Percentiles rank a stretch among this genome's conserved stretches.
phyloP scores from a whole-genome alignment of 1,140 invertebrate genomes.

The Trigoniulus corallinus region DNA sequence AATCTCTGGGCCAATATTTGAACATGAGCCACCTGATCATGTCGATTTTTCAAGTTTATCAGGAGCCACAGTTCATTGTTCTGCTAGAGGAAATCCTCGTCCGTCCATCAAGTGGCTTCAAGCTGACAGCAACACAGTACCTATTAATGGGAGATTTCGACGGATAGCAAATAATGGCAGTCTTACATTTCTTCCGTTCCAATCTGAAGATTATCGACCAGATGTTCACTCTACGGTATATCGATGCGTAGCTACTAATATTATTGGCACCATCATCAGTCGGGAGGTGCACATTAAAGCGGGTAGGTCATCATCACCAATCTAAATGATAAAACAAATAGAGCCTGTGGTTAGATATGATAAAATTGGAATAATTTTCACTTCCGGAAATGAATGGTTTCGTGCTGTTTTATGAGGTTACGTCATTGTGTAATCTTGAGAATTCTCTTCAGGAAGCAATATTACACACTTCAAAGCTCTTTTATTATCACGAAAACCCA shows the following conservation, averaged over 20 bases:
- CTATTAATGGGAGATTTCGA: not conserved
- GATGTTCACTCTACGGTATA: constrained; percentile 35
- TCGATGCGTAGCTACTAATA: constrained; percentile 24
- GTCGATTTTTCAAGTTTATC: constrained; percentile 1
- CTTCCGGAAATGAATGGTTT: too few species aligned
- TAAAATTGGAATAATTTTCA: too few species aligned
- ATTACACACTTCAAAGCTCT: too few species aligned
- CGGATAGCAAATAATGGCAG: constrained; percentile 22
- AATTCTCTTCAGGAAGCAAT: too few species aligned
- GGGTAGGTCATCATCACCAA: constrained; percentile 17
- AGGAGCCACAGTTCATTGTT: not conserved
- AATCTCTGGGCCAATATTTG: not conserved
- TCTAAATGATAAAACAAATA: too few species aligned
- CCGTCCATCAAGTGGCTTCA: not conserved
- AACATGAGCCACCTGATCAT: not conserved
- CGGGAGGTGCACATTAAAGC: constrained; percentile 22
- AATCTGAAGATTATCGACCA: constrained; percentile 24
- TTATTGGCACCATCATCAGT: constrained; percentile 22
- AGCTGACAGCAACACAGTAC: not conserved
- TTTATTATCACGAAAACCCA: too few species aligned
- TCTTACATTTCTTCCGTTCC: constrained; percentile 30
- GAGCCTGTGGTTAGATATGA: too few species aligned
- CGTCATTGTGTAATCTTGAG: too few species aligned
- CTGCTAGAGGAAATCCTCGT: not conserved
- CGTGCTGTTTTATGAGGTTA: too few species aligned